Conservation (phyloP, 1,140 invertebrate genomes). For the Drosophila aff. region DNA sequence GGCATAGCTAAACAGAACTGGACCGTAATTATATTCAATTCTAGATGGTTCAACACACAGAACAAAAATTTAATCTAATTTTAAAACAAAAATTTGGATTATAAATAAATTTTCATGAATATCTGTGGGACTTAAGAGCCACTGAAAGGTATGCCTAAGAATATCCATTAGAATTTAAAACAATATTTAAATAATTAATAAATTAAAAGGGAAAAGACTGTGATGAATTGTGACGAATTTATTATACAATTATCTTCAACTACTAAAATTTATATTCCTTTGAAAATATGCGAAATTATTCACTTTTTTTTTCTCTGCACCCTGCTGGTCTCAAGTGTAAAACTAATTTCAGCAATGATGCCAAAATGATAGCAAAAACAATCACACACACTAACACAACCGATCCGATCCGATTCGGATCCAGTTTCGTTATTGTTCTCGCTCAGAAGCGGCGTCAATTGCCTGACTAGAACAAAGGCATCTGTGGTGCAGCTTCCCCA, state of each 20-base stretch:
- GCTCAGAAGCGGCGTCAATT: constrained; percentile 46
- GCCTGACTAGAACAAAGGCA: constrained; percentile 68
- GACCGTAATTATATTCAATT: constrained; percentile 74
- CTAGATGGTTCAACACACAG: constrained; percentile 2
- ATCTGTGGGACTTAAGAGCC: neutral
- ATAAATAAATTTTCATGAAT: neutral
- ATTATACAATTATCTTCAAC: no score
- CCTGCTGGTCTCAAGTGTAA: constrained; percentile 44
- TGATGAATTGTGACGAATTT: neutral
- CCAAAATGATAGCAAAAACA: constrained; percentile 59
- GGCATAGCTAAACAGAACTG: constrained; percentile 30
- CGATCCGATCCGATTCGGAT: constrained; percentile 30
- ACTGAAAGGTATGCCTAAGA: no score
- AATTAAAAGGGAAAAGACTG: no score
- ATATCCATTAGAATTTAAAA: no score
- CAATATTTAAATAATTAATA: neutral
- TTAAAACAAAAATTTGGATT: neutral
- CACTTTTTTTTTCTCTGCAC: constrained; percentile 1
- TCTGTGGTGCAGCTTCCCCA: constrained; percentile 30
- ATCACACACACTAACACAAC: neutral
- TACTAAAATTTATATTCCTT: neutral
- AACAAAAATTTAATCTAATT: neutral
- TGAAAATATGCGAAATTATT: neutral
- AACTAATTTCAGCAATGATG: constrained; percentile 68
- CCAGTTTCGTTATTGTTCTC: constrained; percentile 49